Base-by-base conservation (phyloP, 1,140 invertebrate species). In the Ceratina calcarata region DNA sequence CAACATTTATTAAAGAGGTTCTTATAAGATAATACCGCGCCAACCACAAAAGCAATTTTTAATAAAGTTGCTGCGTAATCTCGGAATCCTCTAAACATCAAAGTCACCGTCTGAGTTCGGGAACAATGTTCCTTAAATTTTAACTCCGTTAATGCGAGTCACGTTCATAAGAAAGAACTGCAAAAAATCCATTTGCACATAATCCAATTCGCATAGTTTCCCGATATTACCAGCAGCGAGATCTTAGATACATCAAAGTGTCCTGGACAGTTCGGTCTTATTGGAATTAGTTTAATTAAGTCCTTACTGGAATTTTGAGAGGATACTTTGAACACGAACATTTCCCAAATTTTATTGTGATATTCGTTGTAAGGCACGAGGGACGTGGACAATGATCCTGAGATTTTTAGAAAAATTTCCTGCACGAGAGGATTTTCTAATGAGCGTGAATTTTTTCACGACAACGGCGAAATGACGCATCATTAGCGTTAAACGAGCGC, bases 401-500 rank as follows among this genome's bases (percentile, higher is more conserved):
- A 45, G 37, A 45, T 45, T 45, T 45, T 0, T 10, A 7, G 37
- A 45, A 45, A 45, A 61, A n/a, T 49, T 45, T 72, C 37, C 8
- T 13, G 37, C 27, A 1, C 24, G 20, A 70, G 13, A 20, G 16
- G 49, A 32, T 55, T 32, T 72, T 71, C 27, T 78, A 78, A 78
- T 15, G 76, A 78, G 60, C 60, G 49, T 45, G 49, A 45, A 53
- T 64, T 78, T 65, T 78, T 78, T 45, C 12, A 62, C 65, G 55
- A 70, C 68, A 61, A 78, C 57, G 37, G 49, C 51, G 12, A 71
- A 65, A 62, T 72, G 68, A 78, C 60, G 76, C 49, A 27, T 72
- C 76, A 64, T 78, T 78, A 78, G 51, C 58, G 76, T 12, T n/a
- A 64, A 72, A 78, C 60, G 76, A 78, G 51, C 45, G 7, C 20